These are phyloP conservation scores for Autographa pulchrina DNA, from an alignment of 2,888 invertebrate genomes.

Conservation along the genomic window DNA sequence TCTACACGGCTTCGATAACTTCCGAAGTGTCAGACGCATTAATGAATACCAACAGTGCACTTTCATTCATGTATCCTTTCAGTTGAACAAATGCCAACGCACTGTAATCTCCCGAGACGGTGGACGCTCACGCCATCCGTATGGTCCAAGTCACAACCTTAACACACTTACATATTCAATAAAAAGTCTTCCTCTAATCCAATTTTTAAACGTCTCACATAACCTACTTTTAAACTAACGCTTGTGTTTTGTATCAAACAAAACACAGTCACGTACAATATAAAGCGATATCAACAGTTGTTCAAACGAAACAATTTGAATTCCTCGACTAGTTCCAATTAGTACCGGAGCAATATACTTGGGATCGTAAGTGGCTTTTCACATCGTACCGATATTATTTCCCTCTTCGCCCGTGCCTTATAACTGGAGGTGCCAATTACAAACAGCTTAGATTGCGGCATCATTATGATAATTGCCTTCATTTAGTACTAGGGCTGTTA, in stretches of 20 bases:
- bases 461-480: constrained; percentile 19
- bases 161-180: constrained; percentile 43
- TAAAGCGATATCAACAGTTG: neutral
- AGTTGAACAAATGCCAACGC: constrained; percentile 79
- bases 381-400: neutral
- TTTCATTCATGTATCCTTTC: constrained; percentile 75
- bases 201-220: constrained; percentile 9
- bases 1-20: constrained; percentile 41
- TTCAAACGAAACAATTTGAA: neutral
- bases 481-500: constrained; percentile 9
- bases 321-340: neutral
- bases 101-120: constrained; percentile 82
- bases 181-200: constrained; percentile 22
- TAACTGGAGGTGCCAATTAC: constrained; percentile 9
- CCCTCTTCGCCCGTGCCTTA: neutral
- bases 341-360: neutral
- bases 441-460: constrained; percentile 2
- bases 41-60: constrained; percentile 68
- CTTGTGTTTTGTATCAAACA: constrained; percentile 1
- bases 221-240: neutral
- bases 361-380: neutral
- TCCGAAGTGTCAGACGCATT: constrained; percentile 62
- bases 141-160: constrained; percentile 42
- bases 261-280: neutral
- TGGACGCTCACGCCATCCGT: constrained; percentile 72